phyloP scores from a whole-genome alignment of 2,113 vertebrate genomes.

The Clarias magur region DNA sequence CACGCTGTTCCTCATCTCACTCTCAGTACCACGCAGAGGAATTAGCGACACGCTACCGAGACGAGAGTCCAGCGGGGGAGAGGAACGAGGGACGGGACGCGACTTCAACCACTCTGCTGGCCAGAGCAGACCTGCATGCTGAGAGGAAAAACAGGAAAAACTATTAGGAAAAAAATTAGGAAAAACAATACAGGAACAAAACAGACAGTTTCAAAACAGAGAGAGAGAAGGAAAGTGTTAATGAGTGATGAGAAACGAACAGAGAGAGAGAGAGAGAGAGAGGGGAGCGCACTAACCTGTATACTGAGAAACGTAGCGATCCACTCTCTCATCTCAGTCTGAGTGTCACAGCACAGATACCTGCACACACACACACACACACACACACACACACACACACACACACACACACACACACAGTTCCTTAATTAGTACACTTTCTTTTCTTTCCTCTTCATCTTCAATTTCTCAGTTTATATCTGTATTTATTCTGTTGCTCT shows the following conservation, averaged over 20 bases:
- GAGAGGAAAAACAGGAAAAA: conserved; percentile 14
- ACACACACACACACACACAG: conserved; percentile 2
- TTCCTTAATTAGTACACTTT: background rate
- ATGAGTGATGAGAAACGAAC: too few species aligned
- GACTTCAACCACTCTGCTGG: conserved; percentile 73
- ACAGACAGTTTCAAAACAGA: background rate
- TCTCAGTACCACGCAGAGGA: conserved; percentile 89
- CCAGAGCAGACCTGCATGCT: conserved; percentile 84
- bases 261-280: background rate
- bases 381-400: conserved; percentile 9
- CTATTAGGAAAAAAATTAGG: background rate
- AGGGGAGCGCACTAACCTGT: conserved; percentile 75
- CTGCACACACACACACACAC: conserved; percentile 62
- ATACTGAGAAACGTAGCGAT: conserved; percentile 85
- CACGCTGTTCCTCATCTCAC: conserved; percentile 93
- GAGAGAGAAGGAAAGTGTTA: background rate
- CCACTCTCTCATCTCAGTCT: conserved; percentile 88
- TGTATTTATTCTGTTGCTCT: too few species aligned
- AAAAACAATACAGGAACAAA: too few species aligned
- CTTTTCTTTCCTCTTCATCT: background rate
- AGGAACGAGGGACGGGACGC: conserved; percentile 63
- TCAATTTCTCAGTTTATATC: too few species aligned
- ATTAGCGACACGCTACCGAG: conserved; percentile 90
- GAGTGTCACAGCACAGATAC: conserved; percentile 90
- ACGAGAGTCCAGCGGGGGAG: conserved; percentile 72